Percentiles rank a stretch among this genome's conserved stretches.
phyloP scores from a whole-genome alignment of 2,113 vertebrate species.

The Hippocampus mohnikei region DNA sequence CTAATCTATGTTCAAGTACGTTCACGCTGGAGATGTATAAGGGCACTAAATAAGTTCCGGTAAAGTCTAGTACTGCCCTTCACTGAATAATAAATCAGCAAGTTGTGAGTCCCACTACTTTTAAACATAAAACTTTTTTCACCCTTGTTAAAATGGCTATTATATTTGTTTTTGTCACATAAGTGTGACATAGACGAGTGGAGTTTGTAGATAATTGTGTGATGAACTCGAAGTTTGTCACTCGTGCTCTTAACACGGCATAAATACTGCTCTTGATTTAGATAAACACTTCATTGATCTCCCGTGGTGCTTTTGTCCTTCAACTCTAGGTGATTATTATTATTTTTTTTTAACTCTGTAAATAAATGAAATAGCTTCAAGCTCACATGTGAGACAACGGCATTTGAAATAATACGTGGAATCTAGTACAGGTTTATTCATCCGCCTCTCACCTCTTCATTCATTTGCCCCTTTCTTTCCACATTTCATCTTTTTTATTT shows the following conservation, averaged over 20 bases:
- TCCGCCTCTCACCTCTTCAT: constrained; percentile 42
- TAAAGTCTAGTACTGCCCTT: no score
- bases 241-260: background rate
- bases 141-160: background rate
- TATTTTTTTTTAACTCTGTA: constrained; percentile 13
- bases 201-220: background rate
- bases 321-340: constrained; percentile 15
- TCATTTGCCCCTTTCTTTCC: constrained; percentile 36
- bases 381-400: constrained; percentile 44
- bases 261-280: background rate
- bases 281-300: background rate
- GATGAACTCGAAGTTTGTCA: background rate
- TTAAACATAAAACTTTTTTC: background rate
- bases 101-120: background rate
- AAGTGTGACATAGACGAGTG: background rate
- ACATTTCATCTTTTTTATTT: constrained; percentile 23
- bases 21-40: no score
- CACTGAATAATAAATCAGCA: no score
- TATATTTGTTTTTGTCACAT: background rate
- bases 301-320: constrained; percentile 20
- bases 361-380: constrained; percentile 63
- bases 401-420: constrained; percentile 44
- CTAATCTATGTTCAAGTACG: no score
- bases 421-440: constrained; percentile 46
- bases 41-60: no score